Evolutionary conservation across 35 echinoderm and acorn worm genomes (phyloP), one percentile per base, ranked within the genome.

Genomic region (Amphiura filiformis): DNA sequence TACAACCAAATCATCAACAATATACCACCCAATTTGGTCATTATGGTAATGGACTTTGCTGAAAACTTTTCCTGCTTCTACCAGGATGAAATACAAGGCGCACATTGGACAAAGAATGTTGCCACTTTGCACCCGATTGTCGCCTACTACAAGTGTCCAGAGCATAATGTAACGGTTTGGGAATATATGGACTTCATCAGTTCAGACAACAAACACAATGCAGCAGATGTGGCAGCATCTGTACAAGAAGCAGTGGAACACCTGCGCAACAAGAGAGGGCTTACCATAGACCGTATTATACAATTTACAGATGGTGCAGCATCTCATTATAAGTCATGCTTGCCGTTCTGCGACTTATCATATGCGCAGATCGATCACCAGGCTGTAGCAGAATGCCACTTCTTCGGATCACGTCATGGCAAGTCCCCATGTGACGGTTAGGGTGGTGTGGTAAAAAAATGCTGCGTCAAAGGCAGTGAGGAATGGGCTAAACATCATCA

Each of bases 21-120:
- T 39, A 78, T 78, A 36, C 87, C 87, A 35, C 34, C 3, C 0
- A 39, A 65, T 34, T 34, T 44, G 15, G 87, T 37, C 1, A 34
- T 82, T 22, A 57, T 89, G 28, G 87, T 89, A 0, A 80, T 89
- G 80, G 80, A 90, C 81, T 90, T 84, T 84, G 88, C 88, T 0
- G 80, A 90, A 84, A 90, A 84, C 81, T 90, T 76, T 33, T 0
- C 35, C 1, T 47, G 56, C 14, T 20, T 84, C 35, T 84, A 57
- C 23, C 88, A 90, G 35, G 30, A 77, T 49, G 88, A 90, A 47
- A 56, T 83, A 38, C 88, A 90, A 33, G 47, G 49, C 32, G 80
- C 88, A 15, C 88, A 90, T 84, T 90, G 88, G 88, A 18, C 9
- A 7, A 77, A 76, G 14, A 30, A 30, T 26, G 31, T 35, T 28